Conservation (phyloP, 2,797 vertebrate genomes). For the Prunella strophiata region DNA sequence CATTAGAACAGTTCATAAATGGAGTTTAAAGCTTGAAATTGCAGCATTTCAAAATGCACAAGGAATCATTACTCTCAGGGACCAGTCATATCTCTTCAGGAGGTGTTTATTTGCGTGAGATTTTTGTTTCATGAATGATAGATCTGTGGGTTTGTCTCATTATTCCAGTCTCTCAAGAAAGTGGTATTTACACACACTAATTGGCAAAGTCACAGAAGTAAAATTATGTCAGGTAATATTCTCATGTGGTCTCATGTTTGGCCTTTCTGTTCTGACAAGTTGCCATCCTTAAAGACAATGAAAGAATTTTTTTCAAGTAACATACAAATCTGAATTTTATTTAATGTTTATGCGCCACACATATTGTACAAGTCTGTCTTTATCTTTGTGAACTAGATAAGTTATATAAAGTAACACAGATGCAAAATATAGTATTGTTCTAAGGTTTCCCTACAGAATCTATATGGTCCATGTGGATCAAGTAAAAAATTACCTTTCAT, state of each 20-base stretch:
- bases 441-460: neutral
- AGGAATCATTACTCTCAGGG: neutral
- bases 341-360: neutral
- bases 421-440: neutral
- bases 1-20: neutral
- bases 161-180: neutral
- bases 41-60: neutral
- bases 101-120: neutral
- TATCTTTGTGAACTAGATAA: neutral
- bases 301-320: constrained; percentile 56
- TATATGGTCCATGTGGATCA: neutral
- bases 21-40: neutral
- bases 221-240: constrained; percentile 17
- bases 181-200: constrained; percentile 64
- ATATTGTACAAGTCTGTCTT: neutral
- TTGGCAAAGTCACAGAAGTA: constrained; percentile 31
- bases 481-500: neutral
- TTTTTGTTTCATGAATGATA: neutral
- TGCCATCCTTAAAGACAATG: constrained; percentile 51
- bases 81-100: neutral
- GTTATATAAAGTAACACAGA: neutral
- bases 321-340: neutral
- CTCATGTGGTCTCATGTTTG: neutral
- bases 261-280: constrained; percentile 52
- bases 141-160: neutral